A percentile compares a stretch with the other conserved stretches of the same genome.
Evolutionary conservation across 2,113 vertebrate species (phyloP).

Genomic region (Prionailurus viverrinus): DNA sequence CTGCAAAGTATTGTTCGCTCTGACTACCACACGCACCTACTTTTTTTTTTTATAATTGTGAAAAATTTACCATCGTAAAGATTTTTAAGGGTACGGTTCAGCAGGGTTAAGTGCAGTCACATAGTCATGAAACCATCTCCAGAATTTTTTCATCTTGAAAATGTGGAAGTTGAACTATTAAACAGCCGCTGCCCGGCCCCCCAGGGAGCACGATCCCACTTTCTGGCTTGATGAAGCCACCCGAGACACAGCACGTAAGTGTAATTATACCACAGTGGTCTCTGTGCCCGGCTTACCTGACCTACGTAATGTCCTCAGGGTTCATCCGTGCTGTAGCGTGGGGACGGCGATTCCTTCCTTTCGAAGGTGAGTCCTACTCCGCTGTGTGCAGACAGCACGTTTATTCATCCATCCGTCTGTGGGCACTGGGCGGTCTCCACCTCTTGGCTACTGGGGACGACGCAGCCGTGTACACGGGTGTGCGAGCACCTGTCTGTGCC

Average conservation of each 20-base stretch:
- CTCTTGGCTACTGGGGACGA: neutral
- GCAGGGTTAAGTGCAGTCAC: neutral
- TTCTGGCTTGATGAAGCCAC: neutral
- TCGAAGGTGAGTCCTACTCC: neutral
- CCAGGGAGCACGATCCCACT: no score
- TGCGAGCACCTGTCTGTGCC: no score
- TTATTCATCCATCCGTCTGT: no score
- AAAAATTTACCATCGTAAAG: neutral
- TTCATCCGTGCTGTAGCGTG: neutral
- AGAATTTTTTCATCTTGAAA: neutral
- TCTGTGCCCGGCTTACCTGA: neutral
- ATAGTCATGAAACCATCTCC: neutral
- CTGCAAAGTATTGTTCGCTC: neutral
- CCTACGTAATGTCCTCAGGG: neutral
- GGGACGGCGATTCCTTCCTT: neutral
- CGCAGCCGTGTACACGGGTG: no score
- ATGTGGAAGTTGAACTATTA: neutral
- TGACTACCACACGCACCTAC: neutral
- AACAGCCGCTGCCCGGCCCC: neutral
- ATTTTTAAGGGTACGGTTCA: neutral
- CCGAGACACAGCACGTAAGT: no score
- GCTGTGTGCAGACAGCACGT: accelerated
- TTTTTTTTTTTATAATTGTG: neutral
- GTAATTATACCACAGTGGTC: neutral
- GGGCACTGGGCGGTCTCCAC: neutral